Evolutionary conservation across 2,797 vertebrate species (phyloP).

Genomic region (Hydrolagus colliei): DNA sequence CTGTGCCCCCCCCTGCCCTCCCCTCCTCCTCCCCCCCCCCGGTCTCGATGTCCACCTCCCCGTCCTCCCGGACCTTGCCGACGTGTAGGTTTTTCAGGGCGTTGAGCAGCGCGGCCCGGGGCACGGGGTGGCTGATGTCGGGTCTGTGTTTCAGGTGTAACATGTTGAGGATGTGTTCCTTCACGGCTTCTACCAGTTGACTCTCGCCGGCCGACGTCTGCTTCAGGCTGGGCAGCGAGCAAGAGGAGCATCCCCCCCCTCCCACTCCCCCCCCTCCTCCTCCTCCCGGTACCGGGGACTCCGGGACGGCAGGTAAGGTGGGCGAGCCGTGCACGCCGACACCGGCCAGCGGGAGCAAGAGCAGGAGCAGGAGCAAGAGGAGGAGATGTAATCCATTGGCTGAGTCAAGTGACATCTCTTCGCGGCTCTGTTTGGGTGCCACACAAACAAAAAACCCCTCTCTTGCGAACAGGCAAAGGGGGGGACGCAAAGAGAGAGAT

Average conservation of each 20-base stretch:
- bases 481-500: background rate
- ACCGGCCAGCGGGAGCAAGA: constrained; percentile 61
- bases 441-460: constrained; percentile 36
- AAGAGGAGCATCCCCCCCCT: constrained; percentile 82
- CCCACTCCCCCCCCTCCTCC: no score
- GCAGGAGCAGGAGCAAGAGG: no score
- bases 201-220: constrained; percentile 66
- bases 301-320: constrained; percentile 55
- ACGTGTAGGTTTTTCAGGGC: constrained; percentile 84
- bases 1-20: constrained; percentile 44
- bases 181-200: constrained; percentile 91
- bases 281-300: constrained; percentile 55
- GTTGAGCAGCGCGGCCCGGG: constrained; percentile 82
- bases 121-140: constrained; percentile 82
- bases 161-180: constrained; percentile 90
- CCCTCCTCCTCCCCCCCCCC: no score
- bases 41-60: constrained; percentile 82
- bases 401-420: constrained; percentile 3
- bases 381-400: background rate
- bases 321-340: constrained; percentile 69
- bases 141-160: constrained; percentile 85
- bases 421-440: constrained; percentile 34
- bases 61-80: constrained; percentile 77
- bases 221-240: constrained; percentile 67
- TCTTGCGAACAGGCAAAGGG: constrained; percentile 32